Conservation (phyloP, 2,113 vertebrate genomes). For the Strigops habroptila region DNA sequence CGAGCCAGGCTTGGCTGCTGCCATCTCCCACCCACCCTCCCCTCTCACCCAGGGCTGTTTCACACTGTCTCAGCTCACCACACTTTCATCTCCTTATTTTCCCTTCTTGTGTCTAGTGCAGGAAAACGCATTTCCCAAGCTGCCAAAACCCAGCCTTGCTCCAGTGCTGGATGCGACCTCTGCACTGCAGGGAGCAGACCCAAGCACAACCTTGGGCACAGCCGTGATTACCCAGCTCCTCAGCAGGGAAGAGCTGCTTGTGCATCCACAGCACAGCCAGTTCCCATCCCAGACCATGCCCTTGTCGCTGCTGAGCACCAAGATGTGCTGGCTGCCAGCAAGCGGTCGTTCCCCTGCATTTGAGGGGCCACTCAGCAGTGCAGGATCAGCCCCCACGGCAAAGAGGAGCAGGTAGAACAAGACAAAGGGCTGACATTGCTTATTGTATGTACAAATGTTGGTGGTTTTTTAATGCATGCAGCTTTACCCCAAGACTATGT, state of each 20-base stretch:
- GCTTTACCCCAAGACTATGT: background rate
- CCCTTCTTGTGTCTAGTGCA: rapidly evolving
- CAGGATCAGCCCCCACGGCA: background rate
- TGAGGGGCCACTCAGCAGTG: background rate
- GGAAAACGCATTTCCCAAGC: background rate
- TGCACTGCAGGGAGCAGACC: rapidly evolving
- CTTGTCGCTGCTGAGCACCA: rapidly evolving
- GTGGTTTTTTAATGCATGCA: background rate
- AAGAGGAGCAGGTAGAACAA: background rate
- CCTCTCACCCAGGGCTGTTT: background rate
- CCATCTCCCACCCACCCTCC: background rate
- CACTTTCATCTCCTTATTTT: background rate
- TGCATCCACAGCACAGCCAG: rapidly evolving
- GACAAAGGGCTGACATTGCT: background rate
- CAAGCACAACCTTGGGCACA: rapidly evolving
- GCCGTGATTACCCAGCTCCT: rapidly evolving
- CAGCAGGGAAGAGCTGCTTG: background rate
- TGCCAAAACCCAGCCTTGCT: background rate
- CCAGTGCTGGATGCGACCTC: background rate
- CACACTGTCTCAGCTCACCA: background rate
- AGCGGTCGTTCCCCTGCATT: rapidly evolving
- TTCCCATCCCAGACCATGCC: rapidly evolving
- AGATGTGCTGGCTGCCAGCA: rapidly evolving
- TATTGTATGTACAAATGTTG: background rate
- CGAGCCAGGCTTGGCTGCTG: background rate